Evolutionary conservation across 2,888 invertebrate genomes (phyloP), one percentile per base, ranked within the genome.

Genomic region (Drosophila formosana): DNA sequence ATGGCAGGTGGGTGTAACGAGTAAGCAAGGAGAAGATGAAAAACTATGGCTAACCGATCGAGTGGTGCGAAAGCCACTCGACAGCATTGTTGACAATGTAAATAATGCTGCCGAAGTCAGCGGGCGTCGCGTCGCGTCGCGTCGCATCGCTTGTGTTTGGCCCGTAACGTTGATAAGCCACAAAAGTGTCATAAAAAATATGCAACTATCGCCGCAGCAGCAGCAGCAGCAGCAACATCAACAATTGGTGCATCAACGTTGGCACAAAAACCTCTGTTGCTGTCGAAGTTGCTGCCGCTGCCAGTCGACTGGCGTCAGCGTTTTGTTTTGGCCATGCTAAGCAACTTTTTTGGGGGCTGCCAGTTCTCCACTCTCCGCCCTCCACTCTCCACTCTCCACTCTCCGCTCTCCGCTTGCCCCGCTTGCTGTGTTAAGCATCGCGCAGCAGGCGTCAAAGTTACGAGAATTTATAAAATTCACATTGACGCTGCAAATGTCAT

Each of bases 161-260:
- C 50, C 23, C 83, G 18, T 83, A 87, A 85, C 84, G 87, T 86
- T 85, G 84, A 85, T 85, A 89, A 83, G 84, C 84, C 84, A 72
- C 89, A 89, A 84, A 86, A 89, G 81, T 86, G 84, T 84, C 87
- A 84, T 88, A 89, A 86, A 85, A 89, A 89, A 80, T 81, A 75
- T 83, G 87, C 81, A 75, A 75, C 74, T 80, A 86, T 68, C 67
- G 70, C 65, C 69, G 30, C 61, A 26, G 34, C 66, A 41, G 30
- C 45, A n/a, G 11, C 45, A 23, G 39, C 55, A 50, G 3, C 41
- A 51, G 18, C 39, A 25, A 30, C 28, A 23, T 25, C 18, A 41
- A n/a, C 37, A 37, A 37, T 37, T 37, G 37, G n/a, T 37, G 37
- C 37, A 37, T 4, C n/a, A n/a, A 4, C n/a, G 37, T 37, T 11